These are phyloP conservation scores for Labeo catla DNA, from an alignment of 2,113 vertebrate genomes.

Conservation along the genomic window DNA sequence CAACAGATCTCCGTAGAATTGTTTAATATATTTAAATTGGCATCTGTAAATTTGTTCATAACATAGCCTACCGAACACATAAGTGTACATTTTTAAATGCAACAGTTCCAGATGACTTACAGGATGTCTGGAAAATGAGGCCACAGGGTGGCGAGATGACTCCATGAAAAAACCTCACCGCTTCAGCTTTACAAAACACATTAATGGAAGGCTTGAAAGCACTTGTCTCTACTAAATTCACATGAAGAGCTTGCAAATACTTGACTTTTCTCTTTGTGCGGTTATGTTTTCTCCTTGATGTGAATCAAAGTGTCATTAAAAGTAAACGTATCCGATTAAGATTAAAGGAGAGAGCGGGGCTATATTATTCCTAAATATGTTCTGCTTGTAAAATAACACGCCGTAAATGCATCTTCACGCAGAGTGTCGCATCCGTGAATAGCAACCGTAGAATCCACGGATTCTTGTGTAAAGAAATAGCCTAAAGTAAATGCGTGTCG, in stretches of 20 bases:
- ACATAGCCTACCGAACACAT: too few relatives aligned
- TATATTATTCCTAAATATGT: conserved; percentile 41
- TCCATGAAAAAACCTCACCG: conserved; percentile 67
- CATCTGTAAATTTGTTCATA: too few relatives aligned
- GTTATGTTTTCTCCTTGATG: conserved; percentile 79
- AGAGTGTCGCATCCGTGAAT: not conserved
- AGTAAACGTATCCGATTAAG: conserved; percentile 76
- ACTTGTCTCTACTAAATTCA: conserved; percentile 83
- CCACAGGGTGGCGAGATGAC: conserved; percentile 78
- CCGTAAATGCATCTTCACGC: not conserved
- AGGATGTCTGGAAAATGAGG: not conserved
- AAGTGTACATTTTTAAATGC: too few relatives aligned
- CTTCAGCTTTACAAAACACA: conserved; percentile 66
- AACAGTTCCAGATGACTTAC: not conserved
- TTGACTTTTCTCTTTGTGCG: conserved; percentile 83
- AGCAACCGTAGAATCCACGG: too few relatives aligned
- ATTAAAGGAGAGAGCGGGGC: conserved; percentile 68
- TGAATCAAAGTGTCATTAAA: conserved; percentile 81
- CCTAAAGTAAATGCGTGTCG: not conserved
- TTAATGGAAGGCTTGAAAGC: conserved; percentile 80
- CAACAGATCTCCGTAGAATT: not conserved
- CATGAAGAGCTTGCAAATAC: conserved; percentile 82
- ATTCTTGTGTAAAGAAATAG: not conserved
- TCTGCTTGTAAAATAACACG: not conserved
- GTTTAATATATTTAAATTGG: not conserved